Conservation (phyloP, 2,113 vertebrate species). For the Saccopteryx bilineata region DNA sequence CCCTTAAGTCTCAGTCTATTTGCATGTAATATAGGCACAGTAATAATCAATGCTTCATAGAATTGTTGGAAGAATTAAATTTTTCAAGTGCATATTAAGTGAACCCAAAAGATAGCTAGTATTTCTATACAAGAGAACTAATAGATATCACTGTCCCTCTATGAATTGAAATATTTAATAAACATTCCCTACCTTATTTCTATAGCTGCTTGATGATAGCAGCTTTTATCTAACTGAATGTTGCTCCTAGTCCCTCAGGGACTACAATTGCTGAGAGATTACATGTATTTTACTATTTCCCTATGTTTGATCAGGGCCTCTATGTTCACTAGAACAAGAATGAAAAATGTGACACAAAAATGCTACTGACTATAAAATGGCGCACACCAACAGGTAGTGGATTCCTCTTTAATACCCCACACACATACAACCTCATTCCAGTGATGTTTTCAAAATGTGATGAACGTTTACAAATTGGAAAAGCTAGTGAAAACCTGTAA, state of each 20-base stretch:
- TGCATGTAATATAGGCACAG: background rate
- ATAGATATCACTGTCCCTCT: background rate
- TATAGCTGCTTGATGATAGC: background rate
- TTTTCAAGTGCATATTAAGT: background rate
- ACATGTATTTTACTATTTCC: background rate
- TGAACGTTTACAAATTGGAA: background rate
- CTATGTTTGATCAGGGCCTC: background rate
- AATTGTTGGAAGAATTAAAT: constrained; percentile 14
- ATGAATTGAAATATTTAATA: background rate
- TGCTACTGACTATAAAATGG: background rate
- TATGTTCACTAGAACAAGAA: constrained; percentile 27
- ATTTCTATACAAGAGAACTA: constrained; percentile 9
- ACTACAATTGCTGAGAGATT: background rate
- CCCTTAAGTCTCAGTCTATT: background rate
- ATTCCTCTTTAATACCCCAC: background rate
- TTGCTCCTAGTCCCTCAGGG: background rate
- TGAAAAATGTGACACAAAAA: constrained; percentile 5
- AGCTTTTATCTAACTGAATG: background rate
- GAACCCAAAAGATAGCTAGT: background rate
- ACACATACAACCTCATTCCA: background rate
- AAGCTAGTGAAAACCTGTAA: background rate
- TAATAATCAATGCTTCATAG: background rate
- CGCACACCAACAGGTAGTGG: background rate
- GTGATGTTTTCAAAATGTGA: background rate
- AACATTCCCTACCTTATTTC: background rate